phyloP scores from a whole-genome alignment of 1,140 invertebrate species.

The Odontomachus brunneus region DNA sequence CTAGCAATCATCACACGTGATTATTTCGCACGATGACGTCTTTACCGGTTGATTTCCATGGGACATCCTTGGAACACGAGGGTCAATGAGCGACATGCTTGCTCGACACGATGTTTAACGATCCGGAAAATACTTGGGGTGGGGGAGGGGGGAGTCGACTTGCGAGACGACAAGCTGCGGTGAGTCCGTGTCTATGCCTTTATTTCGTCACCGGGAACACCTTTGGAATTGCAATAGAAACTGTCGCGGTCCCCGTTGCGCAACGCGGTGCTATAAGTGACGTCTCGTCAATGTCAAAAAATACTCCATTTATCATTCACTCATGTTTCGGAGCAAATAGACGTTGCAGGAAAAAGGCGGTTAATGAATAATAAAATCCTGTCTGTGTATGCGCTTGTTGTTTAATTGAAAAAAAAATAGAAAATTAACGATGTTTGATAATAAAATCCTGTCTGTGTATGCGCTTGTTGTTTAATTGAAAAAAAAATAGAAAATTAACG shows the following conservation, averaged over 20 bases:
- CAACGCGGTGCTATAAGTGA: not conserved
- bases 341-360: not conserved
- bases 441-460: not conserved
- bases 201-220: conserved; percentile 18
- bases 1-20: not conserved
- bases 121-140: conserved; percentile 67
- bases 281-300: not conserved
- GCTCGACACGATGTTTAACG: conserved; percentile 61
- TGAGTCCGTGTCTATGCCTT: not conserved
- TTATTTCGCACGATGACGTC: conserved; percentile 4
- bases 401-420: too few relatives aligned
- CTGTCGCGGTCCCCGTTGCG: not conserved
- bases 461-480: too few relatives aligned
- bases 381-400: too few relatives aligned
- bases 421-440: too few relatives aligned
- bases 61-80: conserved; percentile 54
- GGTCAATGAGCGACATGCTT: conserved; percentile 63
- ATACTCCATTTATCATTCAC: not conserved
- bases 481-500: too few relatives aligned
- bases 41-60: conserved; percentile 42
- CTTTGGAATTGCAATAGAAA: not conserved
- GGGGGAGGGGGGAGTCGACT: conserved; percentile 24
- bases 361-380: not conserved
- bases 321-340: not conserved
- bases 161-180: conserved; percentile 50